Evolutionary conservation across 2,113 vertebrate species (phyloP).

Genomic region (Epinephelus fuscoguttatus): DNA sequence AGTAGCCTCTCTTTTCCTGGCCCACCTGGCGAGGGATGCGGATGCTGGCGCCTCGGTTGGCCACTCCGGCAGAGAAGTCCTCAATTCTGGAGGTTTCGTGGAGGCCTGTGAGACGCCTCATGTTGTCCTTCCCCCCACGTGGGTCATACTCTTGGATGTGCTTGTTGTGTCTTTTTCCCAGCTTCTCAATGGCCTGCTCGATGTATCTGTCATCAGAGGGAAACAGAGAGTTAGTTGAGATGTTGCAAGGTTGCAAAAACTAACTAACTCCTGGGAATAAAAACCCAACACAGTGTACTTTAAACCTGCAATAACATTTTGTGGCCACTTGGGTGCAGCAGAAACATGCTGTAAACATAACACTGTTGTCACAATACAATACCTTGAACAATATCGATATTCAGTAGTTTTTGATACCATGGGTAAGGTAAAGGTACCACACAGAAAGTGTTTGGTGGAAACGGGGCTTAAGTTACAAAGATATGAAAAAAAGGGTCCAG

Average conservation of each 20-base stretch:
- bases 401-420: no score
- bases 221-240: neutral
- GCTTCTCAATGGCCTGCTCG: conserved; percentile 83
- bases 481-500: no score
- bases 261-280: no score
- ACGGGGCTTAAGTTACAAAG: no score
- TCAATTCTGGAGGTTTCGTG: conserved; percentile 86
- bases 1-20: conserved; percentile 84
- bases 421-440: no score
- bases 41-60: conserved; percentile 84
- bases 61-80: conserved; percentile 84
- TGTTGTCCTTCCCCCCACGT: conserved; percentile 83
- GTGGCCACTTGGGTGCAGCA: no score
- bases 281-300: no score
- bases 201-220: conserved; percentile 62
- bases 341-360: no score
- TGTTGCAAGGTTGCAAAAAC: neutral
- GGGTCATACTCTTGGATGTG: conserved; percentile 86
- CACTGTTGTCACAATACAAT: no score
- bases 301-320: no score
- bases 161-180: conserved; percentile 81
- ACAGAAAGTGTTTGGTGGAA: no score
- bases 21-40: conserved; percentile 87
- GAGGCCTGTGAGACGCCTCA: conserved; percentile 82
- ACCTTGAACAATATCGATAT: no score